Base-by-base conservation (phyloP, 2,888 invertebrate genomes). In the Hedya salicella region DNA sequence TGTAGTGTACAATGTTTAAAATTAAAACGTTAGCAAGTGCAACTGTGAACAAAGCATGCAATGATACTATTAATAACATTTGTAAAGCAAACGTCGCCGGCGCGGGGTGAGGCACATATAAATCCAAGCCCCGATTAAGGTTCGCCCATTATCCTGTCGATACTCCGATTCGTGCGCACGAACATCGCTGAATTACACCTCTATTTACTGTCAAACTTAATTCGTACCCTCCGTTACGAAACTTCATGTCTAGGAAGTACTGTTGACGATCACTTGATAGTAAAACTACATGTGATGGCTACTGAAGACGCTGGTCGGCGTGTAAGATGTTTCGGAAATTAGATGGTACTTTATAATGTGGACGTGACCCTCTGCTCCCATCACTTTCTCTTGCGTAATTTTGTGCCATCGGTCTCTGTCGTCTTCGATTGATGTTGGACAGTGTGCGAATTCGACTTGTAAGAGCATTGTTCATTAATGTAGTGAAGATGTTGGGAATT, bases 141-240 rank as follows among this genome's bases (percentile, higher is more conserved):
- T 70, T 75, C 76, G 73, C 77, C 84, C 81, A 91, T 92, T 91
- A 92, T 87, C 82, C 80, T 91, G 92, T 92, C 92, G 87, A 89
- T 92, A 89, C 88, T 76, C 78, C 84, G 81, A 82, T 78, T 87
- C 87, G 88, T 85, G 91, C 83, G 87, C 92, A 91, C 92, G 92
- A 91, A 88, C 86, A 91, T 89, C 82, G 89, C 78, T 89, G 88
- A 89, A 86, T 89, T 91, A 90, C 89, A 83, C 86, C 89, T 81
- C 87, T 88, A 87, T 86, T 91, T 89, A 86, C 91, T 91, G 91
- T 91, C 92, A 89, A 88, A 82, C 84, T 87, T 91, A 91, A 91
- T 91, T 88, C 74, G 81, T 82, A 78, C 79, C 81, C 89, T 90
- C 88, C 89, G 88, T 89, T 81, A 85, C 76, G 79, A 86, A 83